Evolutionary conservation across 2,797 vertebrate genomes (phyloP).

Genomic region (Graptemys geographica): DNA sequence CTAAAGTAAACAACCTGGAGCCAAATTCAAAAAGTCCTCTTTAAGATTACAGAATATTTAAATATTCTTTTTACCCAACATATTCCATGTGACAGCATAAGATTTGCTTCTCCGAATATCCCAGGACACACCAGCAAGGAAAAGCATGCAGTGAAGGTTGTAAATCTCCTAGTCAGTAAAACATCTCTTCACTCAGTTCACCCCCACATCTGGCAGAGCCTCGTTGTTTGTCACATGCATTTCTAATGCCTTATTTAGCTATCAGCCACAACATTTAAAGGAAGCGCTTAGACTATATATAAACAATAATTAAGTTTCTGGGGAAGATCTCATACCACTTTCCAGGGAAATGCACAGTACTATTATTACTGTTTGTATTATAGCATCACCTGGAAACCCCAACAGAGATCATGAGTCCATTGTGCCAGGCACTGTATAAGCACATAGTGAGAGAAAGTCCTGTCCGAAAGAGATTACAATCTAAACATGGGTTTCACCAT

Average conservation of each 20-base stretch:
- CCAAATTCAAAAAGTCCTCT: not conserved
- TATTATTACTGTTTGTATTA: not conserved
- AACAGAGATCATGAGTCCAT: not conserved
- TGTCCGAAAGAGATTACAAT: not conserved
- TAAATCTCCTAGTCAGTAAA: not conserved
- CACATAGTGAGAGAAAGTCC: not conserved
- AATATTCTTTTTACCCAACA: not conserved
- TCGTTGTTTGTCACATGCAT: not conserved
- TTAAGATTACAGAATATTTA: not conserved
- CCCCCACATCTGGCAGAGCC: not conserved
- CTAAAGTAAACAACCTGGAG: not conserved
- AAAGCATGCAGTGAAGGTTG: rapidly evolving
- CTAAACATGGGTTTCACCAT: not conserved
- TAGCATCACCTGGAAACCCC: not conserved
- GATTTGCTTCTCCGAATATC: not conserved
- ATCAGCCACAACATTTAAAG: not conserved
- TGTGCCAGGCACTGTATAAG: not conserved
- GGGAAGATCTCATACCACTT: not conserved
- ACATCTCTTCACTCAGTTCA: not conserved
- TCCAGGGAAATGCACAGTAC: not conserved
- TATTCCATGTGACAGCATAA: not conserved
- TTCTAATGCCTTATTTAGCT: not conserved
- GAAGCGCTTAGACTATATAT: not conserved
- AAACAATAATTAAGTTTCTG: not conserved
- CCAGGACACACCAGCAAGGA: not conserved